Base-by-base conservation (phyloP, 1,140 invertebrate species). In the Heliconius congener region DNA sequence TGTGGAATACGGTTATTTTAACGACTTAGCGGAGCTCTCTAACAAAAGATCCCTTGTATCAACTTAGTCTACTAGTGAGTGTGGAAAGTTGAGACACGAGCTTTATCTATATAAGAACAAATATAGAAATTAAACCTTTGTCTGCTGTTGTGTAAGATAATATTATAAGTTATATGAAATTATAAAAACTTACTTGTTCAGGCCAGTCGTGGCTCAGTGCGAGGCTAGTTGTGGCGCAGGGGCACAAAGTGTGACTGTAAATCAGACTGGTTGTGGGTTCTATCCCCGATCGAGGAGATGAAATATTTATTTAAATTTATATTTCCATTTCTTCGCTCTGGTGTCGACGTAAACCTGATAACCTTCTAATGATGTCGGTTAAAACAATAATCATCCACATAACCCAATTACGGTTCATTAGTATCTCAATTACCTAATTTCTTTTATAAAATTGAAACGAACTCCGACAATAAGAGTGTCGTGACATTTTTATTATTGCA, bases 1-100 rank as follows among this genome's bases (percentile, higher is more conserved):
- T 66, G 27, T 30, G 13, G 60, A 66, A 6, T 66, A 66, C 30
- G 60, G 60, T 66, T 66, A 66, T 66, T 66, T 66, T 66, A 66
- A 66, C 60, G 60, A 66, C 60, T 66, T 27, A 30, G 11, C 23
- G 3, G 23, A 66, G 27, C 23, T 30, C 16, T 66, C 60, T 27
- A 66, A 30, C 60, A 66, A 66, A 66, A 9, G 27, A 13, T 60
- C 60, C n/a, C 23, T 66, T 30, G 3, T 66, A 66, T 66, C 27
- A 66, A 30, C 11, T 66, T 13, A 27, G 9, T 66, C 11, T 57
- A 27, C 6, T 16, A 66, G 60, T 16, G 9, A 66, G 23, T 66
- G 11, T 66, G 60, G 23, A 66, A 66, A 66, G 60, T 66, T 66
- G 19, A 66, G 19, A n/a, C 60, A 8, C 23, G 8, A 11, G 60